Evolutionary conservation across 1,140 invertebrate species (phyloP).

Genomic region (Diachasmimorpha longicaudata): DNA sequence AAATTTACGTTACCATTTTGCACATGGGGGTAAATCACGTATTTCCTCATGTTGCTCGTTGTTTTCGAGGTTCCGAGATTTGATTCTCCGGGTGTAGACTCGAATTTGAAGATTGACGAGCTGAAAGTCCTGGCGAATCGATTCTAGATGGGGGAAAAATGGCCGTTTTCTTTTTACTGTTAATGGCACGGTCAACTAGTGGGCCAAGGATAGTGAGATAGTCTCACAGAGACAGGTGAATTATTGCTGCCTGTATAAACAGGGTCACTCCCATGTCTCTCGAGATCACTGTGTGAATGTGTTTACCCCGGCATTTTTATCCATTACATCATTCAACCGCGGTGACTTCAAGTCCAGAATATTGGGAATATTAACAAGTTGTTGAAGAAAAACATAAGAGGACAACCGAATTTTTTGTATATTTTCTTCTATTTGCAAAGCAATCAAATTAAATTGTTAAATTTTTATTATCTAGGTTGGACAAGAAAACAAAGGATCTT

Average conservation of each 20-base stretch:
- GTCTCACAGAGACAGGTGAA: neutral
- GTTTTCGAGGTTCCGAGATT: too few relatives aligned
- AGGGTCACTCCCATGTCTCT: neutral
- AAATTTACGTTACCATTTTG: neutral
- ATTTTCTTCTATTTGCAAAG: too few relatives aligned
- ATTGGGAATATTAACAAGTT: neutral
- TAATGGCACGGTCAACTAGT: slow-evolving; percentile 19
- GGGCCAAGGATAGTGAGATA: slow-evolving; percentile 40
- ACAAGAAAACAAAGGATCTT: slow-evolving; percentile 84
- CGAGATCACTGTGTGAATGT: neutral
- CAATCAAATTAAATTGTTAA: too few relatives aligned
- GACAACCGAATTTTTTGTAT: too few relatives aligned
- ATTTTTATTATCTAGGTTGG: slow-evolving; percentile 65
- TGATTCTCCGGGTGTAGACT: too few relatives aligned
- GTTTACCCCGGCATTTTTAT: neutral
- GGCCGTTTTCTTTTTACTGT: neutral
- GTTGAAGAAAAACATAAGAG: too few relatives aligned
- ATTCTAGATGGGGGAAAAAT: neutral
- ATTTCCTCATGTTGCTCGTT: too few relatives aligned
- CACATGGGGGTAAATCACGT: too few relatives aligned
- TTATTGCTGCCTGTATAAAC: slow-evolving; percentile 6
- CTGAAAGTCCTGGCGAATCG: neutral
- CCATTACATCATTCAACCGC: neutral
- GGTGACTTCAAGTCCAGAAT: neutral
- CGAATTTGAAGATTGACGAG: too few relatives aligned